phyloP scores from a whole-genome alignment of 1,140 invertebrate species.

The Uloborus diversus region DNA sequence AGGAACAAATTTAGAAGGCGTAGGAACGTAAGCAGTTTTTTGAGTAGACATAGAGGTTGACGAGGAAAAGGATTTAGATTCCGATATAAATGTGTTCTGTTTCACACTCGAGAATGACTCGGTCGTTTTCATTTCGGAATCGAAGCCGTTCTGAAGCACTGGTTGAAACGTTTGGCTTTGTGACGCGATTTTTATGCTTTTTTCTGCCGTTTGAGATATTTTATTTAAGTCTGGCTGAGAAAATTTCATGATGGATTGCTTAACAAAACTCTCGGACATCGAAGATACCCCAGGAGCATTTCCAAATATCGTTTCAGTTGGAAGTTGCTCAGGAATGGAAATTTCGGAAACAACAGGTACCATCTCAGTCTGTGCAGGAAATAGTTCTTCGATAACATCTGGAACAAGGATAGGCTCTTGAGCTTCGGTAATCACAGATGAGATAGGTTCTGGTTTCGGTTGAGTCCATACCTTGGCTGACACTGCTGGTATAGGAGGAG shows the following conservation, averaged over 20 bases:
- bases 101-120: background rate
- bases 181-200: background rate
- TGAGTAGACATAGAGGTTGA: background rate
- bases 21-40: conserved; percentile 66
- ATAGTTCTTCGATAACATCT: background rate
- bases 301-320: background rate
- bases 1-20: conserved; percentile 75
- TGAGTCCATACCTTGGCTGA: conserved; percentile 40
- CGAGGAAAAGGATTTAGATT: conserved; percentile 15
- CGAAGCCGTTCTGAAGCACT: conserved; percentile 22
- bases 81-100: conserved; percentile 35
- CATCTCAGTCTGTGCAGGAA: background rate
- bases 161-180: background rate
- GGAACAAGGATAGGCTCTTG: conserved; percentile 28
- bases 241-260: conserved; percentile 37
- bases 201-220: background rate
- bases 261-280: conserved; percentile 36
- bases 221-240: conserved; percentile 12
- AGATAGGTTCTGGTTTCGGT: conserved; percentile 14
- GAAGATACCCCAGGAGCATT: background rate
- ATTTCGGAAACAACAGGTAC: too few relatives aligned
- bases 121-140: background rate
- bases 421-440: conserved; percentile 16
- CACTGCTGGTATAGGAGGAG: conserved; percentile 29
- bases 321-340: too few relatives aligned